A percentile compares a stretch with the other conserved stretches of the same genome.
Evolutionary conservation across 2,113 vertebrate species (phyloP).

Genomic region (Cyanoliseus patagonus): DNA sequence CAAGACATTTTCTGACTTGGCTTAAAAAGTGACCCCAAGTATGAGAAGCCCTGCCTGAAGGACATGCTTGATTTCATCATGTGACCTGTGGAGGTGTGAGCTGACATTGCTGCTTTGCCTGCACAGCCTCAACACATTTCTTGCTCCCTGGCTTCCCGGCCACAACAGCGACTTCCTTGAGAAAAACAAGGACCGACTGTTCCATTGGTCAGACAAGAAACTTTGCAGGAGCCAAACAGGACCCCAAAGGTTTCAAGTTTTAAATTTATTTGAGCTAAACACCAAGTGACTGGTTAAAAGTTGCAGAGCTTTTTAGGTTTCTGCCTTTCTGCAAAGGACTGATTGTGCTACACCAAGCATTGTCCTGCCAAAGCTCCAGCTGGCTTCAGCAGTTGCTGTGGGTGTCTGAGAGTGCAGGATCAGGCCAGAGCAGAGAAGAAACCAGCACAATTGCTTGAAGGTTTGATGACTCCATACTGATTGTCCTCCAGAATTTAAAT

Average conservation of each 20-base stretch:
- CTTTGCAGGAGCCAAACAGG: neutral
- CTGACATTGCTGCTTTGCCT: neutral
- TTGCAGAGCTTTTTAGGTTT: neutral
- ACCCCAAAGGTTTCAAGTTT: neutral
- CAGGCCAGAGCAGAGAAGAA: neutral
- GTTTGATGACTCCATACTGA: neutral
- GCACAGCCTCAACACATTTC: neutral
- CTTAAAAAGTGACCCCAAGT: neutral
- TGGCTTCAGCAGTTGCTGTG: neutral
- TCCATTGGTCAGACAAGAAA: neutral
- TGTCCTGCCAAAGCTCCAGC: neutral
- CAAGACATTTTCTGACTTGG: neutral
- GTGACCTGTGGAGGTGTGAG: neutral
- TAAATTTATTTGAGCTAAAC: neutral
- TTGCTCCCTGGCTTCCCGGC: rapidly evolving
- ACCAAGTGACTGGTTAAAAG: neutral
- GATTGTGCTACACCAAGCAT: neutral
- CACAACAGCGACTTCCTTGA: neutral
- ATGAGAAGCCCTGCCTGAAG: neutral
- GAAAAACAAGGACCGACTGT: neutral
- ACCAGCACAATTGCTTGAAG: neutral
- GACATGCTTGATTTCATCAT: neutral
- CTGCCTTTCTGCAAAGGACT: neutral
- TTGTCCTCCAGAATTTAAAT: conserved; percentile 3
- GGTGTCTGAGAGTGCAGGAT: neutral